Conservation (phyloP, 2,888 invertebrate species). For the Lathronympha strigana region DNA sequence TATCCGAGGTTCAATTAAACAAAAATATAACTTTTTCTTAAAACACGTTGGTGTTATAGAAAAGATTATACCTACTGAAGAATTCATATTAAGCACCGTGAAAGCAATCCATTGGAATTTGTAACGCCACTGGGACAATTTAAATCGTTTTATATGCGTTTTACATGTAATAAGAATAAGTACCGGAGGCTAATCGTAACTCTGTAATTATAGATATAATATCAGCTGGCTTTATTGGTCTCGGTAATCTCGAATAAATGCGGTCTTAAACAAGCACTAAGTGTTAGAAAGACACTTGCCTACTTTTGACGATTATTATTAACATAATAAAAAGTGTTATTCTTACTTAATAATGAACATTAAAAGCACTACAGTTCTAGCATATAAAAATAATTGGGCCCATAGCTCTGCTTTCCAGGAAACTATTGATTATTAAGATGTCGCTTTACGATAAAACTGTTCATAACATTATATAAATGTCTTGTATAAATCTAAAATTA, state of each 20-base stretch:
- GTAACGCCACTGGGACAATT: conserved; percentile 22
- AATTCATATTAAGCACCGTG: conserved; percentile 22
- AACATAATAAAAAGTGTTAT: not conserved
- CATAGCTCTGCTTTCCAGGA: no score
- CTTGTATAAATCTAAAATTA: no score
- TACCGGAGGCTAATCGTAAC: conserved; percentile 11
- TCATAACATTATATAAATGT: no score
- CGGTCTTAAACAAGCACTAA: not conserved
- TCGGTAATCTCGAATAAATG: not conserved
- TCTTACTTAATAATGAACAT: no score
- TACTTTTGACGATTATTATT: not conserved
- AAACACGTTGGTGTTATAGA: not conserved
- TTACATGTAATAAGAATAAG: no score
- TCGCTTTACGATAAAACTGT: no score
- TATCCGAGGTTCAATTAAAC: not conserved
- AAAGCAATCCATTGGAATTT: conserved; percentile 19
- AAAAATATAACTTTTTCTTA: not conserved
- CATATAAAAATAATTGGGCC: no score
- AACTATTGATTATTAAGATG: no score
- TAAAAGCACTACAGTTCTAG: no score
- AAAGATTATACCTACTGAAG: conserved; percentile 8
- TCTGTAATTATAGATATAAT: conserved; percentile 6
- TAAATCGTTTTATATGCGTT: conserved; percentile 25
- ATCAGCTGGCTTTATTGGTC: not conserved
- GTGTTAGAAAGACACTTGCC: not conserved